phyloP scores from a whole-genome alignment of 1,140 invertebrate genomes.

The Calephelis nemesis region DNA sequence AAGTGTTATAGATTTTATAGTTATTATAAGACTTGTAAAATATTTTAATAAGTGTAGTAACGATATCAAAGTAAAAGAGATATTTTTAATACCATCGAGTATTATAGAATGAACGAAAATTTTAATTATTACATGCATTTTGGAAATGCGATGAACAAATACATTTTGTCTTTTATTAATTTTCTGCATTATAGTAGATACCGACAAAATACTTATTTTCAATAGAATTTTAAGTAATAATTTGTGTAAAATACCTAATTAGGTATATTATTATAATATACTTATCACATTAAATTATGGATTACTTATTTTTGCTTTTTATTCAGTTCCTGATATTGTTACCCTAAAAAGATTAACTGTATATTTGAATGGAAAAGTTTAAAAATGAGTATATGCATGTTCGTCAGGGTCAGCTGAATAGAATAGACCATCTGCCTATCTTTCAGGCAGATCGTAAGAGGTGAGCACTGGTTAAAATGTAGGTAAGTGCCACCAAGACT shows the following conservation, averaged over 20 bases:
- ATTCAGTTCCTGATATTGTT: slow-evolving; percentile 32
- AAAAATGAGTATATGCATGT: too few species aligned
- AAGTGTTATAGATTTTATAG: slow-evolving; percentile 72
- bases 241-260: slow-evolving; percentile 58
- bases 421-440: too few species aligned
- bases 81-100: slow-evolving; percentile 76
- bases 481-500: too few species aligned
- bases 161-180: slow-evolving; percentile 36
- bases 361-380: too few species aligned
- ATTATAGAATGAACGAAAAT: slow-evolving; percentile 51
- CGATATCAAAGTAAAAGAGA: slow-evolving; percentile 51
- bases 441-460: too few species aligned
- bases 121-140: slow-evolving; percentile 38
- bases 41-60: slow-evolving; percentile 59
- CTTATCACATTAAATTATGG: slow-evolving; percentile 75
- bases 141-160: slow-evolving; percentile 45
- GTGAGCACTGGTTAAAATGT: too few species aligned
- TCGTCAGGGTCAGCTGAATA: too few species aligned
- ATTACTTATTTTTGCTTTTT: slow-evolving; percentile 53
- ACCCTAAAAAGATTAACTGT: too few species aligned
- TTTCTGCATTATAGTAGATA: slow-evolving; percentile 44
- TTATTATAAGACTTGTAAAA: slow-evolving; percentile 72
- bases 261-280: slow-evolving; percentile 60
- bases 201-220: slow-evolving; percentile 64
- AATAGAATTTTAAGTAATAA: slow-evolving; percentile 61